A percentile compares a stretch with the other conserved stretches of the same genome.
Conservation (phyloP, 1,140 invertebrate genomes). For the Brachionus manjavacas region DNA sequence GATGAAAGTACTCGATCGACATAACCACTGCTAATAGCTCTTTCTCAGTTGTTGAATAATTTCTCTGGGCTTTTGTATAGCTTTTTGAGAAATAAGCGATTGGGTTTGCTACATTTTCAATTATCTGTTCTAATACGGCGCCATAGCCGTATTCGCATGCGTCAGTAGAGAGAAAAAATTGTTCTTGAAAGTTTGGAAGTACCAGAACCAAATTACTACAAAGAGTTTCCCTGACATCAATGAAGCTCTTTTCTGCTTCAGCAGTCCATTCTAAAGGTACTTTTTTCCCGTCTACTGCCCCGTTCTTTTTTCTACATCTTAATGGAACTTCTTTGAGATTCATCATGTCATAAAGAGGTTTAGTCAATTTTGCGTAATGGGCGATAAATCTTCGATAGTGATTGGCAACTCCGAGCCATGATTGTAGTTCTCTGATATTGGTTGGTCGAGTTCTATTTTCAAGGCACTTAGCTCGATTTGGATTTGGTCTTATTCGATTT, state of each 20-base stretch:
- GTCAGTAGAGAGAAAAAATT: not conserved
- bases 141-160: not conserved
- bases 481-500: not conserved
- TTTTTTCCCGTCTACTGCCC: not conserved
- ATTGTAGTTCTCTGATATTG: constrained; percentile 35
- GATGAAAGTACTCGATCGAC: no score
- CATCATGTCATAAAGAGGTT: constrained; percentile 42
- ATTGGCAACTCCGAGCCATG: constrained; percentile 40
- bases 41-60: not conserved
- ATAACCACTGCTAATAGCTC: not conserved
- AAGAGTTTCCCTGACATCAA: not conserved
- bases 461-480: not conserved
- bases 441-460: constrained; percentile 43
- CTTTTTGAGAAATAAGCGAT: no score
- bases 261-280: not conserved
- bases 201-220: not conserved
- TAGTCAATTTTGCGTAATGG: constrained; percentile 41
- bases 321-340: not conserved
- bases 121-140: not conserved
- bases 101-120: not conserved
- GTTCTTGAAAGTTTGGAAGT: not conserved
- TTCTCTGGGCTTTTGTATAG: no score
- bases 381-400: constrained; percentile 43
- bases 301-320: not conserved
- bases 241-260: not conserved